Base-by-base conservation (phyloP, 2,113 vertebrate genomes). In the Ailuropoda melanoleuca region DNA sequence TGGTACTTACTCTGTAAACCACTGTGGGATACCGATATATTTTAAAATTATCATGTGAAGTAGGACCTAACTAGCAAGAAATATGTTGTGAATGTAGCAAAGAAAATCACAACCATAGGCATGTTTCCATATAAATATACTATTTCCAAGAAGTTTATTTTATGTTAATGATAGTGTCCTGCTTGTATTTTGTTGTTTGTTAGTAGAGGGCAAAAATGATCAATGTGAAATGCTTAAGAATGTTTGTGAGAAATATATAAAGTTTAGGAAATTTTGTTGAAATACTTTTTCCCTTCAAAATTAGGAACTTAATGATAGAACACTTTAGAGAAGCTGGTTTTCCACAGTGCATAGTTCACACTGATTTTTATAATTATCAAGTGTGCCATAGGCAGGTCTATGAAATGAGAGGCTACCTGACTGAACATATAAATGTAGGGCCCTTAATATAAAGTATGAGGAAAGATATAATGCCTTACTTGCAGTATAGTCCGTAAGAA, bases 121-220 rank as follows among this genome's bases (percentile, higher is more conserved):
- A 21, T 12, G 11, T 83, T 21, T 72, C 4, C 37, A n/a, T 31
- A 50, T 43, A 83, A 91, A 18, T 48, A 31, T 8, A 62, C 34
- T 39, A 8, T 95, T 84, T 83, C 19, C 21, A 62, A 84, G 50
- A 86, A 90, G n/a, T 53, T 84, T 70, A 6, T n/a, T 86, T 81
- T 77, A 50, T n/a, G 18, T 58, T 86, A 48, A 21, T 81, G 64
- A 53, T 70, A 80, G 15, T 90, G 95, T 97, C 88, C 46, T 93
- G 4, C 21, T 48, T 84, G 48, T 60, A 78, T 64, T 93, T 83
- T 93, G 48, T 95, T 23, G 48, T 85, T 83, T 90, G 23, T 70
- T 88, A 46, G 12, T 90, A 62, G 43, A 74, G 55, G 14, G n/a
- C 19, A 55, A 90, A 90, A 68, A 83, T 37, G 34, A 56, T 93